These are phyloP conservation scores for Seira musarum DNA, from an alignment of 2,888 invertebrate species.

Conservation along the genomic window DNA sequence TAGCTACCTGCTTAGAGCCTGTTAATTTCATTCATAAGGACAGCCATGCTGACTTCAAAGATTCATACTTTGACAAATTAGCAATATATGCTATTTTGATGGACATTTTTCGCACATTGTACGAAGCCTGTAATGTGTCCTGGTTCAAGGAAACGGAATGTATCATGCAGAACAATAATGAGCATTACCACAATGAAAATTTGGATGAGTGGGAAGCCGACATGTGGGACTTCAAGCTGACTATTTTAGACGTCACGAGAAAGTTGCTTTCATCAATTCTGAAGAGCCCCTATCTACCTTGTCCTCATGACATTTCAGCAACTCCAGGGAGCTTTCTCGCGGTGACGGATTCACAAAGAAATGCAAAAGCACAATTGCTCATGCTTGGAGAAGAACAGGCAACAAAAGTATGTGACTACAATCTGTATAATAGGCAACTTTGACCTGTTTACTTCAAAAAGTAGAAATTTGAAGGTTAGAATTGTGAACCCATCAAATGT, in stretches of 20 bases:
- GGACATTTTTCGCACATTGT: slow-evolving; percentile 67
- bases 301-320: slow-evolving; percentile 19
- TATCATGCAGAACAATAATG: neutral
- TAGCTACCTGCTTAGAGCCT: slow-evolving; percentile 32
- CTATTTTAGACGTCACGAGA: slow-evolving; percentile 42
- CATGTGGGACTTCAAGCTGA: slow-evolving; percentile 38
- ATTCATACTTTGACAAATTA: slow-evolving; percentile 54
- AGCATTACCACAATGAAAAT: slow-evolving; percentile 20
- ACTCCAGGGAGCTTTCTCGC: slow-evolving; percentile 29
- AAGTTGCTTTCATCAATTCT: slow-evolving; percentile 38
- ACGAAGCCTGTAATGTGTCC: slow-evolving; percentile 63
- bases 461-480: too few relatives aligned
- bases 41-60: slow-evolving; percentile 33
- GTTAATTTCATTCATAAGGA: neutral
- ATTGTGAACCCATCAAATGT: too few relatives aligned
- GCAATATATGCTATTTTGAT: slow-evolving; percentile 60
- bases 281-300: slow-evolving; percentile 43
- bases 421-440: too few relatives aligned
- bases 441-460: too few relatives aligned
- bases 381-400: slow-evolving; percentile 41
- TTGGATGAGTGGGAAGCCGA: slow-evolving; percentile 37
- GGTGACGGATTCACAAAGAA: slow-evolving; percentile 61
- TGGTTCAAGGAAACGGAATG: slow-evolving; percentile 51
- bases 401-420: slow-evolving; percentile 55
- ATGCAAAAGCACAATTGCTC: slow-evolving; percentile 61